Conservation (phyloP, 2,113 vertebrate species). For the Pseudonaja textilis region DNA sequence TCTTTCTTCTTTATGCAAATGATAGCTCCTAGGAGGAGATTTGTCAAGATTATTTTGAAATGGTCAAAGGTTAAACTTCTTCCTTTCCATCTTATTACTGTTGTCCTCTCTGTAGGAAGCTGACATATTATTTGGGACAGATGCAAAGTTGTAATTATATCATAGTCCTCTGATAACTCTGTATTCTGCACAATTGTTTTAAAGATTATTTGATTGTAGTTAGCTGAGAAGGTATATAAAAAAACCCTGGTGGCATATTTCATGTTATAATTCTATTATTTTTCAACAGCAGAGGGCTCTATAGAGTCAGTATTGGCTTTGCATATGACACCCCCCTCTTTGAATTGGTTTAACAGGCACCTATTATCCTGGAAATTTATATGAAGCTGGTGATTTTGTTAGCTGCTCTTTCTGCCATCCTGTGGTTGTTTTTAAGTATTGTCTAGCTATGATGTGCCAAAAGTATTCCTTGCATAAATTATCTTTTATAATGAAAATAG, state of each 20-base stretch:
- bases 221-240: not conserved
- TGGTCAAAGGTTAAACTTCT: not conserved
- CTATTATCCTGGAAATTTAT: slow-evolving; percentile 38
- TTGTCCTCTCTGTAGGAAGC: not conserved
- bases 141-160: not conserved
- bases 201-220: not conserved
- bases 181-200: not conserved
- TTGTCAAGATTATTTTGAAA: not conserved
- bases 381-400: slow-evolving; percentile 17
- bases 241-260: not conserved
- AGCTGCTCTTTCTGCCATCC: slow-evolving; percentile 65
- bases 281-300: not conserved
- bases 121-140: not conserved
- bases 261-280: not conserved
- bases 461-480: not conserved
- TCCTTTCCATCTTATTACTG: not conserved
- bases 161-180: not conserved
- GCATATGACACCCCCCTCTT: not conserved
- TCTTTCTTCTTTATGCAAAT: not conserved
- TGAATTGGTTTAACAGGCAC: not conserved
- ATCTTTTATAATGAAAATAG: not conserved
- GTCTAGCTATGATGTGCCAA: slow-evolving; percentile 22
- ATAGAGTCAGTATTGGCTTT: accelerated
- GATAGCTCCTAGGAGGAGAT: not conserved
- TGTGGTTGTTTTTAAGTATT: slow-evolving; percentile 50